Evolutionary conservation across 92 coral and sea anemone species (phyloP), one percentile per base, ranked within the genome.

Genomic region (Nematostella vectensis): DNA sequence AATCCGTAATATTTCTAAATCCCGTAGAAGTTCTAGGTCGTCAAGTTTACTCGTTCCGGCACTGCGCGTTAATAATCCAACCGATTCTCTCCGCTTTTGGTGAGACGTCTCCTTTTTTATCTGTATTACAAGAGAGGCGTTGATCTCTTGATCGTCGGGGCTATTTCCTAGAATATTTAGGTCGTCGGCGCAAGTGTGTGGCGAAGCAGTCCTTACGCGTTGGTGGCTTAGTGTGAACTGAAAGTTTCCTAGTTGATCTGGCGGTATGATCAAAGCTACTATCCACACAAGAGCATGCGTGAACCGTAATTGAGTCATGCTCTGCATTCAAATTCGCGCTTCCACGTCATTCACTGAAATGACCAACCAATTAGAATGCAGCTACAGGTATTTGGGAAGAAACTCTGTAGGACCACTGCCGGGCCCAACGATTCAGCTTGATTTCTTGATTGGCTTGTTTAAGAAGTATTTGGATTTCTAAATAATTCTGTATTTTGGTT

Each of bases 301-400:
- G 81, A 39, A 69, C 65, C 53, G 65, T 85, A 81, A 85, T 85
- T 76, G 88, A 81, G 83, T 81, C 80, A 79, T 58, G 64, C 13
- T 66, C 65, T 54, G 79, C 65, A 55, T 70, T 59, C 80, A 70
- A 71, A 71, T 61, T 59, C 47, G 55, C 62, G 75, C 67, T 44
- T 47, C 69, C 84, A 81, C 88, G 95, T 81, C 95, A 80, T 64
- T 70, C 66, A 82, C 71, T 79, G 83, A 85, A 85, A 81, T 80
- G 88, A 75, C 95, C 76, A 85, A 80, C 95, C 95, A 85, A 85
- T 85, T 85, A 85, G 69, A 85, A 75, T 66, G 42, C 54, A 58
- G 84, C 77, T 71, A 70, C 84, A 62, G 65, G 62, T 71, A 81
- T 85, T 80, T 73, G 72, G 80, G 76, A 85, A 70, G 64, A 68